Evolutionary conservation across 2,888 invertebrate species (phyloP).

Genomic region (Leucophenga maculata): DNA sequence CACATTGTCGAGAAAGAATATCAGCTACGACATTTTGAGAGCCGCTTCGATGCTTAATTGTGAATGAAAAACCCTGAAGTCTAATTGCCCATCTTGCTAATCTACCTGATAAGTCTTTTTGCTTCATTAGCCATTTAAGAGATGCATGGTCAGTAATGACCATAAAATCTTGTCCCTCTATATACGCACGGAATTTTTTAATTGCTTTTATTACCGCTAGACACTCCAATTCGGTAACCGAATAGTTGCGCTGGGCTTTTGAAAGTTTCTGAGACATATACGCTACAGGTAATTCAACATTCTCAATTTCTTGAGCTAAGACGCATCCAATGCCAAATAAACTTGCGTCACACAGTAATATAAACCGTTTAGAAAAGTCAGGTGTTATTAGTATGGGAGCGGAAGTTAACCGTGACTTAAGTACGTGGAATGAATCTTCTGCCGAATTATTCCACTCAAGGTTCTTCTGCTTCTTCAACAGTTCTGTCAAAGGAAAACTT

Average conservation of each 20-base stretch:
- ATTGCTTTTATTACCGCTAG: too few species aligned
- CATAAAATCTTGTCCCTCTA: too few species aligned
- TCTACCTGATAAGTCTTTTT: conserved; percentile 48
- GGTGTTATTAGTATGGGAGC: background rate
- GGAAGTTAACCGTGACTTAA: background rate
- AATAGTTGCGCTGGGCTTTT: too few species aligned
- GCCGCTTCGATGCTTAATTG: conserved; percentile 45
- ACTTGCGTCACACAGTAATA: conserved; percentile 8
- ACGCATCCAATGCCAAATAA: background rate
- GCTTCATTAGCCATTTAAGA: conserved; percentile 41
- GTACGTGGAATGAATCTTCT: background rate
- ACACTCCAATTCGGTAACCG: too few species aligned
- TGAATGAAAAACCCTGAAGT: conserved; percentile 42
- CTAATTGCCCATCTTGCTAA: conserved; percentile 46
- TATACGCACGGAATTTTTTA: too few species aligned
- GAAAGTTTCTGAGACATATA: too few species aligned
- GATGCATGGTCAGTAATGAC: too few species aligned
- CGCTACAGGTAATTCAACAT: too few species aligned
- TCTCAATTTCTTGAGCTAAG: too few species aligned
- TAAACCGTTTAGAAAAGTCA: conserved; percentile 6
- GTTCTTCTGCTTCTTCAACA: conserved; percentile 5
- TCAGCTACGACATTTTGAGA: conserved; percentile 48
- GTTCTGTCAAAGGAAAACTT: conserved; percentile 13
- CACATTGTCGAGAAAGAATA: conserved; percentile 38
- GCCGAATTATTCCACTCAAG: conserved; percentile 2